Base-by-base conservation (phyloP, 2,888 invertebrate species). In the Automeris io region DNA sequence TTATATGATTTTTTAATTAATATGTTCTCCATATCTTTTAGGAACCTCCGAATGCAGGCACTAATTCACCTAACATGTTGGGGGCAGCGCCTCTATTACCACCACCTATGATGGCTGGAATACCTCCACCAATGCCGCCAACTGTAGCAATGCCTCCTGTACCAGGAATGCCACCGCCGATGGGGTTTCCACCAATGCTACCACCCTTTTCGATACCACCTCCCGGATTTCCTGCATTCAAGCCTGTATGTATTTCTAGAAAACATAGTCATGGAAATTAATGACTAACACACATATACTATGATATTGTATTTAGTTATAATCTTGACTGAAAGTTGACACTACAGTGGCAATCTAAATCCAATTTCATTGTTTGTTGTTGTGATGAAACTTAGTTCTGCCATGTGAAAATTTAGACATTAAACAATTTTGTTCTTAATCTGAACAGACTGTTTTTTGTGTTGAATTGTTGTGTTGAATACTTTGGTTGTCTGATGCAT, bases 161-260 rank as follows among this genome's bases (percentile, higher is more conserved):
- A 24, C 85, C 86, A 2, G 85, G 83, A 1, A 56, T 88, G 50
- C 77, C 86, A 36, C 82, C 88, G 1, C 78, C 83, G 1, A 80
- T 89, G 79, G 86, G 76, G 16, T 88, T 87, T 52, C 89, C 90
- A 5, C 88, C 90, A 2, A 90, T 92, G 81, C 89, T 93, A 41
- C 91, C 93, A 16, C 91, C 92, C 13, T 94, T 93, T 69, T 91
- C 90, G 24, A 91, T 94, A 65, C 95, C 95, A 23, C 94, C 95
- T 16, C 94, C 95, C 7, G 93, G 93, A 22, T 93, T 92, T 70
- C 88, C 88, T 18, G 63, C 80, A 23, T 86, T 80, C 50, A 83
- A 86, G 57, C 58, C 73, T 22, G 78, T 77, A 58, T 53, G 68
- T 57, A 29, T 21, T 23, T 24, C 3, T n/a, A 33, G 22, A 4